Evolutionary conservation across 2,113 vertebrate genomes (phyloP).

Genomic region (Casuarius casuarius): DNA sequence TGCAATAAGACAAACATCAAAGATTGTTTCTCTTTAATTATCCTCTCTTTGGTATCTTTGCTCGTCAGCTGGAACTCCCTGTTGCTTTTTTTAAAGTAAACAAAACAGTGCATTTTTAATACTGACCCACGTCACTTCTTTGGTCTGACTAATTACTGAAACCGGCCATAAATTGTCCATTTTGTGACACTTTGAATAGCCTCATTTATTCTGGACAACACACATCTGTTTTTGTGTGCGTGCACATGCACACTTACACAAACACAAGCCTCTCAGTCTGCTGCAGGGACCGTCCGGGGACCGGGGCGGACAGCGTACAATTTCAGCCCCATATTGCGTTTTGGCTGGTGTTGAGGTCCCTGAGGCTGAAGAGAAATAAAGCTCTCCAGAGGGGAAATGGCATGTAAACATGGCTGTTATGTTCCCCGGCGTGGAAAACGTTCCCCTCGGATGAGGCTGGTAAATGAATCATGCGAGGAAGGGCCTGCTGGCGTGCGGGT

Average conservation of each 20-base stretch:
- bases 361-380: slow-evolving; percentile 61
- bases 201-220: slow-evolving; percentile 63
- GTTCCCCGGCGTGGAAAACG: background rate
- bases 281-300: background rate
- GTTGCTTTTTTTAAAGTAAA: slow-evolving; percentile 50
- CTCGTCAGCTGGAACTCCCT: slow-evolving; percentile 63
- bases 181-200: slow-evolving; percentile 62
- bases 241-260: background rate
- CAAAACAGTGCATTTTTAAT: slow-evolving; percentile 50
- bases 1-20: slow-evolving; percentile 43
- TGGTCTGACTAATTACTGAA: slow-evolving; percentile 63
- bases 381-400: slow-evolving; percentile 18
- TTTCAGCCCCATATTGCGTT: slow-evolving; percentile 66
- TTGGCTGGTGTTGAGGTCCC: slow-evolving; percentile 56
- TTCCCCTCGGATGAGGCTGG: background rate
- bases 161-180: slow-evolving; percentile 60
- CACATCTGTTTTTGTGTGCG: slow-evolving; percentile 55
- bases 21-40: slow-evolving; percentile 74
- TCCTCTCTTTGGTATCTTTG: slow-evolving; percentile 20
- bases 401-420: slow-evolving; percentile 21
- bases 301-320: background rate
- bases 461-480: background rate
- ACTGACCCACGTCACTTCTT: slow-evolving; percentile 43
- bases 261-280: slow-evolving; percentile 10
- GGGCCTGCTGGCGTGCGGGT: background rate